Evolutionary conservation across 2,797 vertebrate genomes (phyloP).

Genomic region (Heteromormyrus szaboi): DNA sequence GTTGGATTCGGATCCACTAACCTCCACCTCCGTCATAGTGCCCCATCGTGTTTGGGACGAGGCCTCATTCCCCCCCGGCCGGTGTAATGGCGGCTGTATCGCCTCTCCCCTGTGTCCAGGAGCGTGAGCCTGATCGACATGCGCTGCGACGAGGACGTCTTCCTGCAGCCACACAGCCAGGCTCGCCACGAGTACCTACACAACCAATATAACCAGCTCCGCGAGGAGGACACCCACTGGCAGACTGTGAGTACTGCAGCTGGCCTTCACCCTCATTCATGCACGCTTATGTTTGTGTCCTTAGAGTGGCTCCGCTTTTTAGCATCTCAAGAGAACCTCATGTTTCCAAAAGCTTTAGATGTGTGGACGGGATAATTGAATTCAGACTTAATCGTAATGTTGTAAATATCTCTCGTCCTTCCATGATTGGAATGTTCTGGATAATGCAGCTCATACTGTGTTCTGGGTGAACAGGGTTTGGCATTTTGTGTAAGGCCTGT

Average conservation of each 20-base stretch:
- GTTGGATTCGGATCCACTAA: not conserved
- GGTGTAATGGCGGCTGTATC: not conserved
- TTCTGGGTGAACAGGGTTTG: not conserved
- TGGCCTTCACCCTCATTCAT: not conserved
- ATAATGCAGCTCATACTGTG: not conserved
- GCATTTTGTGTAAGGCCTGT: not conserved
- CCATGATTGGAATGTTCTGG: not conserved
- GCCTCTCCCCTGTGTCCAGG: conserved; percentile 49
- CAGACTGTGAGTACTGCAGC: conserved; percentile 79
- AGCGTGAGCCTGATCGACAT: conserved; percentile 94
- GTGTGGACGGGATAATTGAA: not conserved
- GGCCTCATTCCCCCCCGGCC: not conserved
- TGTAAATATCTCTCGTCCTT: not conserved
- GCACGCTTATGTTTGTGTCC: not conserved
- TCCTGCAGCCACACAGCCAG: conserved; percentile 78
- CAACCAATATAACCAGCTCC: conserved; percentile 77
- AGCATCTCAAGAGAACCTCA: not conserved
- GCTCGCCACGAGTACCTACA: conserved; percentile 86
- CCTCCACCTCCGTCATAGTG: not conserved
- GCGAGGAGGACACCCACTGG: conserved; percentile 92
- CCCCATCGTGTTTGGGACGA: not conserved
- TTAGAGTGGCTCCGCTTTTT: not conserved
- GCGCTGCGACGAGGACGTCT: conserved; percentile 76
- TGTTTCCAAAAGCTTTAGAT: not conserved
- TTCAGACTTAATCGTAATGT: not conserved